These are phyloP conservation scores for Anomalospiza imberbis DNA, from an alignment of 2,797 vertebrate genomes.

Conservation along the genomic window DNA sequence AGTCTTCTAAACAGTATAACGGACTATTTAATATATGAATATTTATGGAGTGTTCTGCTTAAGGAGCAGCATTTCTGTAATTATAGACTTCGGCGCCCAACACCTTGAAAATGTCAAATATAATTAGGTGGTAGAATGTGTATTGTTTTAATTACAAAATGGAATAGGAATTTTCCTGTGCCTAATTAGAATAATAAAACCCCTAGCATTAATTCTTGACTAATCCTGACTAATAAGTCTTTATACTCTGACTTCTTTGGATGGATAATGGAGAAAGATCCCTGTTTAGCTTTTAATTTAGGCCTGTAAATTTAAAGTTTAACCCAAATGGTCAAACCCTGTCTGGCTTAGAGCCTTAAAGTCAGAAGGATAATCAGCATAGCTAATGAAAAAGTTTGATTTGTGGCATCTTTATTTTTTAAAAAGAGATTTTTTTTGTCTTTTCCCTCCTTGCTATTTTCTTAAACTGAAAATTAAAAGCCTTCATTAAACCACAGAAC, in stretches of 20 bases:
- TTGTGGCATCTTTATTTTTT: neutral
- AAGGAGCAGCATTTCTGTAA: conserved; percentile 26
- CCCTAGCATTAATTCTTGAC: neutral
- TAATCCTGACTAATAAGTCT: neutral
- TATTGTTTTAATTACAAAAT: conserved; percentile 58
- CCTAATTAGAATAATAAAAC: conserved; percentile 52
- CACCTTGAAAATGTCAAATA: conserved; percentile 56
- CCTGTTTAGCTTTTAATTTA: neutral
- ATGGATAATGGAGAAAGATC: neutral
- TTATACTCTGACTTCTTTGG: neutral
- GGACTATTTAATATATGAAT: conserved; percentile 51
- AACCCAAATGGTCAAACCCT: neutral
- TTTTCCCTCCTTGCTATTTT: neutral
- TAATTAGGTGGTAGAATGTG: conserved; percentile 49
- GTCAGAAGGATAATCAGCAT: neutral
- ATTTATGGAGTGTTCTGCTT: conserved; percentile 46
- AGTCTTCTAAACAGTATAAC: conserved; percentile 1
- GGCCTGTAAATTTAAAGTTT: neutral
- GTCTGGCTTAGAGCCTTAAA: neutral
- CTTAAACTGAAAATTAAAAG: neutral
- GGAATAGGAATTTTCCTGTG: conserved; percentile 28
- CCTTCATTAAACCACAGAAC: neutral
- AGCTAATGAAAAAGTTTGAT: neutral
- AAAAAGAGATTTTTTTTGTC: neutral
- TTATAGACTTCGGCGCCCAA: conserved; percentile 20